Conservation (phyloP, 2,113 vertebrate species). For the Nycticryphes semicollaris region DNA sequence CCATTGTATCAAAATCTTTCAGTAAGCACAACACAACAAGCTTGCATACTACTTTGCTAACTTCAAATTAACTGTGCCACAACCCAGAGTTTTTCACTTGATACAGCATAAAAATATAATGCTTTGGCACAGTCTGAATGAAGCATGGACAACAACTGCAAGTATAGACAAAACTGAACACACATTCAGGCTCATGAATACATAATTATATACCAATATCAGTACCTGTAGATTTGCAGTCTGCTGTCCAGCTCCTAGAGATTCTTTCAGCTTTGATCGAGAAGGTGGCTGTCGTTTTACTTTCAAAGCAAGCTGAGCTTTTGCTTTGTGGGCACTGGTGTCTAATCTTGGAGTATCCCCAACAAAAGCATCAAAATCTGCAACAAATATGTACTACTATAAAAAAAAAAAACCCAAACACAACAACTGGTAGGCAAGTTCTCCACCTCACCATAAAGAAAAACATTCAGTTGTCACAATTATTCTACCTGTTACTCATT, state of each 20-base stretch:
- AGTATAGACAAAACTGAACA: neutral
- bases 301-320: slow-evolving; percentile 86
- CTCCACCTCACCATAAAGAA: neutral
- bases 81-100: neutral
- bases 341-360: slow-evolving; percentile 87
- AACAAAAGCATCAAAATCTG: slow-evolving; percentile 82
- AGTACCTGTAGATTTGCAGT: slow-evolving; percentile 53
- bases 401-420: neutral
- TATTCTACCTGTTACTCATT: neutral
- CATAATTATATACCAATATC: neutral
- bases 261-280: slow-evolving; percentile 85
- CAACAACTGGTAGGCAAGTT: neutral
- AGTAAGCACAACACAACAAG: neutral
- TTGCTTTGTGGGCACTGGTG: slow-evolving; percentile 87
- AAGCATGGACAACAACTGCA: neutral
- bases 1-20: neutral
- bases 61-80: neutral
- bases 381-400: slow-evolving; percentile 1
- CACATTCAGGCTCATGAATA: neutral
- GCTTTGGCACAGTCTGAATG: neutral
- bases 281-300: slow-evolving; percentile 88
- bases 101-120: neutral
- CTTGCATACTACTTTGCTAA: neutral
- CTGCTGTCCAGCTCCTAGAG: slow-evolving; percentile 53
- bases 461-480: neutral